These are phyloP conservation scores for Syngnathus floridae DNA, from an alignment of 2,113 vertebrate genomes.

Conservation along the genomic window DNA sequence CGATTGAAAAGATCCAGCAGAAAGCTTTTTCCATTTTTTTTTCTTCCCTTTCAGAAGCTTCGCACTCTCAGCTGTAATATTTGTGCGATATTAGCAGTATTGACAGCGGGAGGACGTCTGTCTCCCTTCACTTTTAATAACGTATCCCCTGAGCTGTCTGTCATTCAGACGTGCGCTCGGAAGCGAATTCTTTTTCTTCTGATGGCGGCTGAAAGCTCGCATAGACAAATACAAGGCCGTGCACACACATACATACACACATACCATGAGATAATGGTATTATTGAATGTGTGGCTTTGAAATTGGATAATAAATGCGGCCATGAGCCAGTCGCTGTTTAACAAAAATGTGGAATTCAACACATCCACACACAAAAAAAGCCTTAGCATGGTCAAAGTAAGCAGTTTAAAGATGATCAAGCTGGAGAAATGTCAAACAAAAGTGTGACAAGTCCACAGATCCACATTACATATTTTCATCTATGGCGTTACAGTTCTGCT, in stretches of 20 bases:
- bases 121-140: conserved; percentile 19
- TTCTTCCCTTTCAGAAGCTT: conserved; percentile 3
- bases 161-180: conserved; percentile 29
- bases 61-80: conserved; percentile 2
- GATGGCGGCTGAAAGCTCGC: conserved; percentile 1
- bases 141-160: conserved; percentile 46
- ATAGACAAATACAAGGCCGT: too few relatives aligned
- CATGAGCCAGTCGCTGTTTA: conserved; percentile 24
- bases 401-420: conserved; percentile 7
- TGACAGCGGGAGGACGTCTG: conserved; percentile 13
- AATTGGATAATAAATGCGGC: conserved; percentile 29
- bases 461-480: too few relatives aligned
- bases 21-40: conserved; percentile 31
- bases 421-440: neutral
- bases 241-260: neutral
- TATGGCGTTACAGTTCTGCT: too few relatives aligned
- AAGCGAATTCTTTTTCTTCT: conserved; percentile 28
- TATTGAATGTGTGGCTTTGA: conserved; percentile 33
- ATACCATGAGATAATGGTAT: conserved; percentile 20
- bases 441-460: neutral
- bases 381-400: neutral
- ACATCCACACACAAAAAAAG: neutral
- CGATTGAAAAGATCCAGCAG: neutral
- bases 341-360: conserved; percentile 20
- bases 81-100: conserved; percentile 24